A percentile compares a stretch with the other conserved stretches of the same genome.
phyloP scores from a whole-genome alignment of 2,888 invertebrate species.

The Azorinus chamasolen region DNA sequence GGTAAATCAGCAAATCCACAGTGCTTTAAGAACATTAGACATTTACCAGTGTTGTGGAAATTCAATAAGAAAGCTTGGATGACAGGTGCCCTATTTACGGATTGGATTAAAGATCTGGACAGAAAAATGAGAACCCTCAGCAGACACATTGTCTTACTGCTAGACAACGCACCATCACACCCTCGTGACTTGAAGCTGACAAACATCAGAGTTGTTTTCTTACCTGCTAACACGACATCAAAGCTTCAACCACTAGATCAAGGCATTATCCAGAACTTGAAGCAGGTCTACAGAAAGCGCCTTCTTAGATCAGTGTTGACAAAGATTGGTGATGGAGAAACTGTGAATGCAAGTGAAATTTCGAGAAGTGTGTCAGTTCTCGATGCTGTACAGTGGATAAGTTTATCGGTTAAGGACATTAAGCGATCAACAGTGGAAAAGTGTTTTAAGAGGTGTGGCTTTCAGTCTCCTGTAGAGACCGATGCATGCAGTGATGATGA shows the following conservation, averaged over 20 bases:
- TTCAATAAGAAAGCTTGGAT: constrained; percentile 59
- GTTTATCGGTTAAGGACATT: no score
- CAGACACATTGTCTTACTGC: constrained; percentile 37
- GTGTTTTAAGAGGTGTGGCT: no score
- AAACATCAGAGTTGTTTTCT: constrained; percentile 41
- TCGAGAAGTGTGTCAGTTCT: no score
- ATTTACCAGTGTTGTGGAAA: constrained; percentile 29
- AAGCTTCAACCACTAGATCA: constrained; percentile 40
- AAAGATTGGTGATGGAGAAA: no score
- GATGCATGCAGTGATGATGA: no score
- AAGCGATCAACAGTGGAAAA: no score
- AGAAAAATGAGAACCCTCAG: constrained; percentile 25
- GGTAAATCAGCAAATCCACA: no score
- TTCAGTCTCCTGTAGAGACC: no score
- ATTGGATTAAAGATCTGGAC: constrained; percentile 42
- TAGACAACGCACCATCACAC: constrained; percentile 47
- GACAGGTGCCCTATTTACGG: constrained; percentile 36
- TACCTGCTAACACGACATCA: constrained; percentile 52
- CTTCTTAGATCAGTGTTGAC: constrained; percentile 18
- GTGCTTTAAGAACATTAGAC: no score
- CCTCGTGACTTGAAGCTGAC: constrained; percentile 25
- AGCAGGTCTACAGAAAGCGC: constrained; percentile 35
- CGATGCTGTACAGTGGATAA: no score
- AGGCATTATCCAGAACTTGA: constrained; percentile 46
- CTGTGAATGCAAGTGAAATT: no score